Base-by-base conservation (phyloP, 2,797 vertebrate species). In the Pampus argenteus region DNA sequence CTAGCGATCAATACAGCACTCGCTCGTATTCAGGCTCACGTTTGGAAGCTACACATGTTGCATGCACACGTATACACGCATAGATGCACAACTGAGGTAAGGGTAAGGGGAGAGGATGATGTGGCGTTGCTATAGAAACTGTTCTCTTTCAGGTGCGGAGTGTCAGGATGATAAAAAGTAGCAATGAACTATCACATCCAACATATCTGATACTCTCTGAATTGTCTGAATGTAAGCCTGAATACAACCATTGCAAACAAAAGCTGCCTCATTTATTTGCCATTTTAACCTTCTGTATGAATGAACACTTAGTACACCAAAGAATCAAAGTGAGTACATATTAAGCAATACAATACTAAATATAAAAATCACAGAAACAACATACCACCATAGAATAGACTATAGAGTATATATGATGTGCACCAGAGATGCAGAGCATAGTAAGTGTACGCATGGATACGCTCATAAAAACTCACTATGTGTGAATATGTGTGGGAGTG, bases 91-190 rank as follows among this genome's bases (percentile, higher is more conserved):
- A 15, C n/a, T 3, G 22, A 14, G 40, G 69, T 57, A 56, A 62
- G 76, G 76, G 63, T 58, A 80, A 83, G 79, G 84, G 74, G 83
- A 78, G 78, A 84, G 78, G 74, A 31, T 66, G 66, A 63, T 28
- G 50, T 28, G 50, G 59, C 63, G 93, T 95, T 94, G 91, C 94
- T 91, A 94, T 94, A 93, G 94, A 91, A 92, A 94, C 94, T 76
- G 83, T 74, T 90, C 76, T 88, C 78, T 90, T 90, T 91, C 89
- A 94, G 92, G 92, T 94, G 82, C 75, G 78, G 73, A 69, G 66
- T 82, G 82, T 76, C 59, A 68, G 81, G 70, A 76, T 82, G 74
- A 86, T 84, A 87, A 83, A 79, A 87, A 89, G 78, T 76, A 82
- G 62, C 65, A 66, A 65, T 71, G 66, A 79, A 82, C 50, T 78